These are phyloP conservation scores for Medauroidea extradentata DNA, from an alignment of 1,140 invertebrate species.

Conservation along the genomic window DNA sequence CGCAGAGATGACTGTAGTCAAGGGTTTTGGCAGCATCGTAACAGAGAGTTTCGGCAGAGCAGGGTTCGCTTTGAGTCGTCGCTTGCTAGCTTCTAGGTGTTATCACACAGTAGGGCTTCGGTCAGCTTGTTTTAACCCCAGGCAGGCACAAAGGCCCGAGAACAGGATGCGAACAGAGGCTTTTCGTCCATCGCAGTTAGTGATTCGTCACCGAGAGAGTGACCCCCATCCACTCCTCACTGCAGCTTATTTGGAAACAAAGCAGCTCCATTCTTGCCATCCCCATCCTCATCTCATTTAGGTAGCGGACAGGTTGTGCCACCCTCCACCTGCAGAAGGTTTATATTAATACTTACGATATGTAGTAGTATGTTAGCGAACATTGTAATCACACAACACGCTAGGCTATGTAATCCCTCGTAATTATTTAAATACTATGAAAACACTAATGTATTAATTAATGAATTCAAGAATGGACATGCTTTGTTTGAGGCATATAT, in stretches of 20 bases:
- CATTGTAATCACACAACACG: constrained; percentile 6
- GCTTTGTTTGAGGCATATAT: constrained; percentile 20
- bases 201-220: constrained; percentile 7
- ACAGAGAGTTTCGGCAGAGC: constrained; percentile 16
- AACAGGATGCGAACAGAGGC: constrained; percentile 9
- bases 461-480: constrained; percentile 22
- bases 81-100: constrained; percentile 22
- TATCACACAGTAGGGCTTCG: constrained; percentile 15
- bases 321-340: constrained; percentile 7
- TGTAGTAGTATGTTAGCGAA: constrained; percentile 11
- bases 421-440: constrained; percentile 12
- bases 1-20: constrained; percentile 20
- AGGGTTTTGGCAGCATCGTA: constrained; percentile 19
- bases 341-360: constrained; percentile 7
- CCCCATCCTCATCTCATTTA: constrained; percentile 4
- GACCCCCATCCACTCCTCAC: constrained; percentile 11
- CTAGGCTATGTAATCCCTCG: constrained; percentile 13
- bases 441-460: constrained; percentile 13
- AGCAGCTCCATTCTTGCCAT: constrained; percentile 23
- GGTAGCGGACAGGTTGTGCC: constrained; percentile 7
- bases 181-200: constrained; percentile 13
- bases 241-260: constrained; percentile 18
- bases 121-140: constrained; percentile 19
- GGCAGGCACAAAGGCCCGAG: constrained; percentile 7
- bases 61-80: constrained; percentile 19